Conservation (phyloP, 2,797 vertebrate genomes). For the Helostoma temminkii region DNA sequence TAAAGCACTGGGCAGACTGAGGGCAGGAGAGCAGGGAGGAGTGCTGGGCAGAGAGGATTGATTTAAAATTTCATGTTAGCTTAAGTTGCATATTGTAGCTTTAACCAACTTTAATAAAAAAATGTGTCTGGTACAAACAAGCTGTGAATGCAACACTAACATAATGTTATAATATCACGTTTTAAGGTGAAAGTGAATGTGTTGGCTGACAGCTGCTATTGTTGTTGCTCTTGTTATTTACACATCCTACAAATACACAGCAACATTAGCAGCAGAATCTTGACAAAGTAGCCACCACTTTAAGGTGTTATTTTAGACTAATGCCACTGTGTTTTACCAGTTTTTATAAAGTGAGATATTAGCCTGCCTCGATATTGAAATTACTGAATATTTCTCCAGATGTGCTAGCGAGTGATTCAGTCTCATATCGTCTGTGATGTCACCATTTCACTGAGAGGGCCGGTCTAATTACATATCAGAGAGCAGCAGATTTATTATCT, state of each 20-base stretch:
- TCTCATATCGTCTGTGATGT: slow-evolving; percentile 48
- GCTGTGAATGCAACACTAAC: too few species aligned
- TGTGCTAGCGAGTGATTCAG: slow-evolving; percentile 39
- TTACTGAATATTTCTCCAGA: slow-evolving; percentile 12
- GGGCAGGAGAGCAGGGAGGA: too few species aligned
- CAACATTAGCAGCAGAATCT: not conserved
- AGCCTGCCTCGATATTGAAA: slow-evolving; percentile 30
- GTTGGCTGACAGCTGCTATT: not conserved
- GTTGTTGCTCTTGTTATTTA: not conserved
- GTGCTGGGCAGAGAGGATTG: too few species aligned
- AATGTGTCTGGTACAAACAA: too few species aligned
- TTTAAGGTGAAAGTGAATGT: not conserved
- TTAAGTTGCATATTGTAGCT: too few species aligned
- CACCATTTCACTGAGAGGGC: slow-evolving; percentile 37
- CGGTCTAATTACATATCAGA: slow-evolving; percentile 65
- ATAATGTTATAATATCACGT: not conserved
- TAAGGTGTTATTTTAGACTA: not conserved
- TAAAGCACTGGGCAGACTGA: too few species aligned
- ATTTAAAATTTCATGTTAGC: too few species aligned
- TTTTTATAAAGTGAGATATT: slow-evolving; percentile 29
- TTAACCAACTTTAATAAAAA: too few species aligned
- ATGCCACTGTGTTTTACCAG: too few species aligned
- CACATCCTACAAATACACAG: not conserved
- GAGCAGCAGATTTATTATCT: slow-evolving; percentile 39
- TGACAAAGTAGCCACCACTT: not conserved